These are phyloP conservation scores for Empidonax traillii DNA, from an alignment of 2,113 vertebrate genomes.

Conservation along the genomic window DNA sequence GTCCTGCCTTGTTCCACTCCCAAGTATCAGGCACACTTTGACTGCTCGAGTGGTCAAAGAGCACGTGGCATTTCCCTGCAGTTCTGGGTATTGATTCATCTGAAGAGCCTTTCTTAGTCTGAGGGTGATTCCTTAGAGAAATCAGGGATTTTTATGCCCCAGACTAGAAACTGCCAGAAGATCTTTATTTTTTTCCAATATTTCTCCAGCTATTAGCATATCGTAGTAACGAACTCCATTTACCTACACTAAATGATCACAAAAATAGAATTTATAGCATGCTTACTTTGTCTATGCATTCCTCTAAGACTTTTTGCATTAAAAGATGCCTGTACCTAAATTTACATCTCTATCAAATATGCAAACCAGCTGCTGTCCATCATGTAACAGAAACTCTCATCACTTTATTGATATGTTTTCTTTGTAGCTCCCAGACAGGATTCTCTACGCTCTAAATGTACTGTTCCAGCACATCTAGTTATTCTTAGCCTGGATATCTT, in stretches of 20 bases:
- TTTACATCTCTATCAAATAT: not conserved
- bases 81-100: not conserved
- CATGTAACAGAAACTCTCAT: not conserved
- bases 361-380: not conserved
- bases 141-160: not conserved
- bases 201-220: not conserved
- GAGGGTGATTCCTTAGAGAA: not conserved
- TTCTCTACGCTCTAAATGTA: not conserved
- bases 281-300: not conserved
- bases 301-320: not conserved
- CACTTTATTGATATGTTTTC: not conserved
- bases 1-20: not conserved
- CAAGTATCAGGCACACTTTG: not conserved
- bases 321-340: not conserved
- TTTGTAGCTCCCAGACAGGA: not conserved
- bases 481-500: not conserved
- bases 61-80: not conserved
- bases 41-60: too few relatives aligned
- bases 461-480: not conserved
- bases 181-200: not conserved
- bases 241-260: not conserved
- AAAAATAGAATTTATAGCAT: not conserved
- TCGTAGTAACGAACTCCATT: not conserved
- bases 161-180: not conserved
- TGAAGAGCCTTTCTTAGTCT: not conserved